Evolutionary conservation across 2,113 vertebrate species (phyloP), one percentile per base, ranked within the genome.

Genomic region (Takifugu bimaculatus): DNA sequence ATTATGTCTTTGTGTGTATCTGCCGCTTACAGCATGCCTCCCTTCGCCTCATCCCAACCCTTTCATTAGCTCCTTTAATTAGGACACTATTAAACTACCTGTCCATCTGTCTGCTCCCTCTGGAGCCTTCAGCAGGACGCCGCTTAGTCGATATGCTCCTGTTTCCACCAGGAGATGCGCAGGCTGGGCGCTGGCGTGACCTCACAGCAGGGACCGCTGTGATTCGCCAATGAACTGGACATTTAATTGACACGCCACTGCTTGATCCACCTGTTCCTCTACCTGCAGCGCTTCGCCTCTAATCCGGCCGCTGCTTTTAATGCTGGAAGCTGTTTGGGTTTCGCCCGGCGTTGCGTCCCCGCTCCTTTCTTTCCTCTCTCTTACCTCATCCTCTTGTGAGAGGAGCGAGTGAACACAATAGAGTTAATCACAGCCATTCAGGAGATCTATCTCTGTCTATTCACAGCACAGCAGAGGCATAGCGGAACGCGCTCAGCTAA

Each of bases 61-160:
- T 91, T 90, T 89, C 92, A 94, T 93, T 93, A 93, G 84, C 85
- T 60, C 88, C 90, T 85, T 89, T 94, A 94, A 96, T 94, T 93
- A 93, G 90, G 87, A 84, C 77, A 81, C 90, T 90, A 92, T 94
- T 92, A 93, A 92, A 93, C 68, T 66, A 78, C 81, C 78, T 65
- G 66, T 77, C 78, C 65, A 65, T 75, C 77, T 81, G 72, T 59
- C 68, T 79, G 27, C 57, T 72, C 42, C 57, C 72, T 73, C 60
- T 35, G 5, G 6, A 20, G 60, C 4, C 71, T 26, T 71, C 48
- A 29, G 11, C 54, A 49, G 50, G 35, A 10, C 35, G 11, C 9
- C 35, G 11, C 6, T 20, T 20, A 20, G 20, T 20, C 20, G 20
- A 20, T 20, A 20, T 20, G 20, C 20, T 20, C 20, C 20, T 20